Conservation (phyloP, 1,140 invertebrate genomes). For the Drosophila leontia region DNA sequence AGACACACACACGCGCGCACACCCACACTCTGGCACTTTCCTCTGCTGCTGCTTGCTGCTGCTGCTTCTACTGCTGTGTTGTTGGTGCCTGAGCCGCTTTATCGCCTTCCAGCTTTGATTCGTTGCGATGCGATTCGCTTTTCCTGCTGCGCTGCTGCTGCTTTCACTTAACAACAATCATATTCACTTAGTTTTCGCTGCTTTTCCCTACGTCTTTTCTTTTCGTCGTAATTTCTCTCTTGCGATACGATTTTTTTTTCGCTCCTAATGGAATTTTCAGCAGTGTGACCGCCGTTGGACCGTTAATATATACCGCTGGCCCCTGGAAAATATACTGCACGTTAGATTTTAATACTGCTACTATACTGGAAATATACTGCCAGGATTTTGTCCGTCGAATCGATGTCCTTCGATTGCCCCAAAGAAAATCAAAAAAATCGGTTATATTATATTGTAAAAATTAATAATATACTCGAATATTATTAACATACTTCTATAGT, state of each 20-base stretch:
- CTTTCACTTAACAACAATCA: conserved; percentile 64
- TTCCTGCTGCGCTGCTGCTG: conserved; percentile 21
- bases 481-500: neutral
- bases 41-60: conserved; percentile 31
- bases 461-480: neutral
- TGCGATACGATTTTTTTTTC: conserved; percentile 66
- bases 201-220: conserved; percentile 61
- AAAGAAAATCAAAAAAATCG: neutral
- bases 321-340: neutral
- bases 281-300: conserved; percentile 41
- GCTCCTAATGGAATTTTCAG: conserved; percentile 72
- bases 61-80: conserved; percentile 29
- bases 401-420: neutral
- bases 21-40: conserved; percentile 43
- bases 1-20: conserved; percentile 20
- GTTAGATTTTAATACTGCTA: neutral
- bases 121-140: conserved; percentile 28
- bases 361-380: neutral
- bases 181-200: conserved; percentile 58
- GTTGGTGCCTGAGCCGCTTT: conserved; percentile 61
- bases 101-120: conserved; percentile 62
- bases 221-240: conserved; percentile 76
- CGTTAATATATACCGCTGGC: conserved; percentile 14
- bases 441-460: neutral
- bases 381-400: neutral